These are phyloP conservation scores for Dendrolimus kikuchii DNA, from an alignment of 1,140 invertebrate genomes.

Conservation along the genomic window DNA sequence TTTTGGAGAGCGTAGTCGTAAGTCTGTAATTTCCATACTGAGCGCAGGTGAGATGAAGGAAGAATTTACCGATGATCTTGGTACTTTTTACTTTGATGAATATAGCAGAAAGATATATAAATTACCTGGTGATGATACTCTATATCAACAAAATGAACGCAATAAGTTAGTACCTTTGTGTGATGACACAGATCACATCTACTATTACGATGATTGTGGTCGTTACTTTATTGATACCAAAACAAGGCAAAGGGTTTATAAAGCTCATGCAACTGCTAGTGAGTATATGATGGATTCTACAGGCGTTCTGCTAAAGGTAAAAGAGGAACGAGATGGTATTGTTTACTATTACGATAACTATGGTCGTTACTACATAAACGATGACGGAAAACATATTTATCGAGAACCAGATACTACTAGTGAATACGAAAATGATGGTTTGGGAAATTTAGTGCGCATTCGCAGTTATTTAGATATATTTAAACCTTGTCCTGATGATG, in stretches of 20 bases:
- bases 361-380: conserved; percentile 54
- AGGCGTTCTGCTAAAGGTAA: conserved; percentile 48
- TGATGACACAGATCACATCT: conserved; percentile 51
- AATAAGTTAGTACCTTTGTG: conserved; percentile 46
- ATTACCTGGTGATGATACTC: conserved; percentile 32
- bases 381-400: conserved; percentile 56
- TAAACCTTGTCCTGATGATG: conserved; percentile 49
- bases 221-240: conserved; percentile 52
- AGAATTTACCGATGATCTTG: conserved; percentile 56
- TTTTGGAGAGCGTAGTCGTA: conserved; percentile 44
- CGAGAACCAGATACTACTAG: conserved; percentile 45
- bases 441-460: conserved; percentile 61
- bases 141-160: conserved; percentile 55
- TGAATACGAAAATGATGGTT: conserved; percentile 64
- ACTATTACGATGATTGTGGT: conserved; percentile 62
- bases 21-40: conserved; percentile 61
- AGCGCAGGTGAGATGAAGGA: conserved; percentile 53
- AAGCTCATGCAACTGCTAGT: conserved; percentile 49
- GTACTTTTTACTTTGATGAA: conserved; percentile 52
- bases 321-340: conserved; percentile 48
- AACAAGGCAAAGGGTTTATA: conserved; percentile 51
- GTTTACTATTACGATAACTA: conserved; percentile 54
- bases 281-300: conserved; percentile 59
- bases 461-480: conserved; percentile 51
- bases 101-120: conserved; percentile 60